Conservation (phyloP, 1,140 invertebrate genomes). For the Cheumatopsyche charites region DNA sequence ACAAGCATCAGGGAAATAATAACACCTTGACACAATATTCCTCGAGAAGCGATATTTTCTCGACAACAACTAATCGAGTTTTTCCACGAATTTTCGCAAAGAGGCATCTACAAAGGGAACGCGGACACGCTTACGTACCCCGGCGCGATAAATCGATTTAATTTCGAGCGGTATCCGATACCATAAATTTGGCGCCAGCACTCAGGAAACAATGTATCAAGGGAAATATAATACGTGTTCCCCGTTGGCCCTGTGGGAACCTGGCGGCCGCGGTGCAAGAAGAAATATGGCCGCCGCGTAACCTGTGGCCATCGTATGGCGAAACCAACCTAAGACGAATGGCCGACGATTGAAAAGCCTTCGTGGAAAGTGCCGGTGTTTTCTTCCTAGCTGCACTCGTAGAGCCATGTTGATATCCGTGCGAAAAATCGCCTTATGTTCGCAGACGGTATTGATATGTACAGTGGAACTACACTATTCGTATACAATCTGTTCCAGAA, state of each 20-base stretch:
- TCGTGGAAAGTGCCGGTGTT: neutral
- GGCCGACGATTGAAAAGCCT: conserved; percentile 42
- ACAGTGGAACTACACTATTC: no score
- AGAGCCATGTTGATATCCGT: no score
- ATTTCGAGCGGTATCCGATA: conserved; percentile 44
- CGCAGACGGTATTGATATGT: no score
- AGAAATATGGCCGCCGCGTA: conserved; percentile 44
- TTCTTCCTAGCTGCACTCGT: neutral
- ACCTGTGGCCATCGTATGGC: conserved; percentile 24
- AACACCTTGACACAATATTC: no score
- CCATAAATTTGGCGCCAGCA: conserved; percentile 42
- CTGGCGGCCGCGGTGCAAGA: conserved; percentile 34
- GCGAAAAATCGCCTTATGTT: no score
- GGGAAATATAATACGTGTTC: conserved; percentile 49
- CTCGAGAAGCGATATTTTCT: no score
- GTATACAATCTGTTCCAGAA: no score
- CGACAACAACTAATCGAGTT: no score
- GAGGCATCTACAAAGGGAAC: no score
- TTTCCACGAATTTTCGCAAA: no score
- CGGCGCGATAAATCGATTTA: conserved; percentile 38
- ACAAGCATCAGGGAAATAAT: no score
- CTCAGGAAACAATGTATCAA: conserved; percentile 46
- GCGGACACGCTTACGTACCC: no score
- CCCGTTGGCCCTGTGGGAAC: conserved; percentile 30
- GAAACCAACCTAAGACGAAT: conserved; percentile 37